Percentiles rank a stretch among this genome's conserved stretches.
These are phyloP conservation scores for Paradoxurus hermaphroditus DNA, from an alignment of 2,113 vertebrate species.

Conservation along the genomic window DNA sequence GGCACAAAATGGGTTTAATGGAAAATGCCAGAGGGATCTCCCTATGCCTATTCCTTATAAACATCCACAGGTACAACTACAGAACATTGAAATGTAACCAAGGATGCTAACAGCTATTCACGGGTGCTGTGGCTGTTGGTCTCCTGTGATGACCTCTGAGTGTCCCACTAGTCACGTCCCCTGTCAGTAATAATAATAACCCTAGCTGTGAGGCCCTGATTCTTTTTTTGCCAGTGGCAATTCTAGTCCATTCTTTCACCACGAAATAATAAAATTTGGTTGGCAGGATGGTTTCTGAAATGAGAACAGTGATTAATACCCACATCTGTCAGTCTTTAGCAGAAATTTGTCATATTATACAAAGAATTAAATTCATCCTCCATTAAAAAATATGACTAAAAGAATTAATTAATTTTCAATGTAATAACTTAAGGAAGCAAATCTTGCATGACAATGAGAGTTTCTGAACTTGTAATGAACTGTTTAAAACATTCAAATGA, in stretches of 20 bases:
- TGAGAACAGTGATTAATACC: background rate
- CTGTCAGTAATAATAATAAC: background rate
- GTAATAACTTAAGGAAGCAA: constrained; percentile 14
- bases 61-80: background rate
- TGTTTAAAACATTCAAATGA: background rate
- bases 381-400: constrained; percentile 54
- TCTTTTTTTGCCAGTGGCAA: background rate
- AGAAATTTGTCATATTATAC: constrained; percentile 42
- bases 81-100: background rate
- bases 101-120: background rate
- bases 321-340: background rate
- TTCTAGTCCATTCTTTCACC: background rate
- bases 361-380: constrained; percentile 56
- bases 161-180: background rate
- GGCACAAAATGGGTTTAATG: background rate
- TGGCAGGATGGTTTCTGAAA: constrained; percentile 6
- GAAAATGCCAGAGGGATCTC: background rate
- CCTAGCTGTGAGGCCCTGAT: background rate
- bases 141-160: background rate
- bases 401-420: constrained; percentile 50
- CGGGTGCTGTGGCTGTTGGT: too few relatives aligned
- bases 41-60: background rate
- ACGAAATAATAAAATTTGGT: background rate
- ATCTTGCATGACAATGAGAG: constrained; percentile 39
- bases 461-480: constrained; percentile 62